phyloP scores from a whole-genome alignment of 2,888 invertebrate genomes.

The Lomographa bimaculata region DNA sequence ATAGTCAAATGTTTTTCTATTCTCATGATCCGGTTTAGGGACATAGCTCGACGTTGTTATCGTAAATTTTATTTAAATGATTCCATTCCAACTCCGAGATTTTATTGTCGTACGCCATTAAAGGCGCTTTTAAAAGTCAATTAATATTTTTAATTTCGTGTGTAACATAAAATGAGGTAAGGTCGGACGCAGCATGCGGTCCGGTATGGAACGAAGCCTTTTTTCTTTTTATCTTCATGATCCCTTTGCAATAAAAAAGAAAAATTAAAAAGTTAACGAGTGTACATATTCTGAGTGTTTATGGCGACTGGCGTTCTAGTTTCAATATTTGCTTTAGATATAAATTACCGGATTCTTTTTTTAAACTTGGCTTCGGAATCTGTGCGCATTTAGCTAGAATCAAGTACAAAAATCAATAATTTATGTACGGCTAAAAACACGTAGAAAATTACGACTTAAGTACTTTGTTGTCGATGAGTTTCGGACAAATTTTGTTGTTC shows the following conservation, averaged over 20 bases:
- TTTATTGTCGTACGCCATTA: constrained; percentile 36
- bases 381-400: no score
- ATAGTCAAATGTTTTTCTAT: constrained; percentile 11
- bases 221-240: constrained; percentile 19
- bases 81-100: constrained; percentile 24
- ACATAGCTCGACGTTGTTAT: constrained; percentile 22
- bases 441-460: no score
- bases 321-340: no score
- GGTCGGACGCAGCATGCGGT: constrained; percentile 31
- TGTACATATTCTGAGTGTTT: constrained; percentile 5
- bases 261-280: constrained; percentile 4
- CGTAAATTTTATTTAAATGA: constrained; percentile 34
- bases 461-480: no score
- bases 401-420: no score
- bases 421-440: no score
- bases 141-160: constrained; percentile 37
- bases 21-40: constrained; percentile 8
- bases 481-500: no score
- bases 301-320: no score
- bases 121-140: constrained; percentile 31
- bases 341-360: no score
- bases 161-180: constrained; percentile 33
- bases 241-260: constrained; percentile 12
- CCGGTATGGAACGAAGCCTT: constrained; percentile 22
- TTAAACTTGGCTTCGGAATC: no score